phyloP scores from a whole-genome alignment of 2,113 vertebrate species.

The Thalassoma bifasciatum region DNA sequence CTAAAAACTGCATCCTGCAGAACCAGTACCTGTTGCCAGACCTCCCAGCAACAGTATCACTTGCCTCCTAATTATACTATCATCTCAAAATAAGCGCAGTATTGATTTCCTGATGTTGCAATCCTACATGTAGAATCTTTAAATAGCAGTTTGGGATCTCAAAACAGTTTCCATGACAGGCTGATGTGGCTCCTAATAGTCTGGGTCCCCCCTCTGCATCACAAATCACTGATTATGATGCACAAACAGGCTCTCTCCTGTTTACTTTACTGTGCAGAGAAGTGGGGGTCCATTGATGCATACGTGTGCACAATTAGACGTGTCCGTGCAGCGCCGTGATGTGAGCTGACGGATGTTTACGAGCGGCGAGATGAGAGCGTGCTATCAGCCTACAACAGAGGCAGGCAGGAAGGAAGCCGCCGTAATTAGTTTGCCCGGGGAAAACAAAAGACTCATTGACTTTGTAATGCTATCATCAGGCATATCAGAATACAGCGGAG shows the following conservation, averaged over 20 bases:
- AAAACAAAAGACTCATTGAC: conserved; percentile 71
- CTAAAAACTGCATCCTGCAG: conserved; percentile 1
- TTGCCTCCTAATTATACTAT: conserved; percentile 62
- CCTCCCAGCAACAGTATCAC: conserved; percentile 63
- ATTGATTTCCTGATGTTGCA: conserved; percentile 64
- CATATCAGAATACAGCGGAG: conserved; percentile 50
- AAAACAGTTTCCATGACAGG: conserved; percentile 34
- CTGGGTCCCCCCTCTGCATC: conserved; percentile 23
- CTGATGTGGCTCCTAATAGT: conserved; percentile 57
- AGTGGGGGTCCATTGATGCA: neutral
- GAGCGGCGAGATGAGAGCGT: conserved; percentile 32
- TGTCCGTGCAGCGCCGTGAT: neutral
- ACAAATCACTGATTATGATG: conserved; percentile 36
- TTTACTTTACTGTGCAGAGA: conserved; percentile 17
- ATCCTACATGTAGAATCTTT: conserved; percentile 48
- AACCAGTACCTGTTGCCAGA: conserved; percentile 36
- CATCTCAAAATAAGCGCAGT: conserved; percentile 52
- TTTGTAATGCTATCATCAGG: conserved; percentile 58
- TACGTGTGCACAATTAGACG: conserved; percentile 9
- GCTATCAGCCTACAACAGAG: conserved; percentile 67
- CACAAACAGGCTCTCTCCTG: conserved; percentile 22
- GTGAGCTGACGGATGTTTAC: conserved; percentile 48
- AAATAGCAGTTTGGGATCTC: conserved; percentile 60
- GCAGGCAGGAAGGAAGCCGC: conserved; percentile 65
- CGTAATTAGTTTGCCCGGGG: conserved; percentile 63